Base-by-base conservation (phyloP, 1,140 invertebrate species). In the Calycopis cecrops region DNA sequence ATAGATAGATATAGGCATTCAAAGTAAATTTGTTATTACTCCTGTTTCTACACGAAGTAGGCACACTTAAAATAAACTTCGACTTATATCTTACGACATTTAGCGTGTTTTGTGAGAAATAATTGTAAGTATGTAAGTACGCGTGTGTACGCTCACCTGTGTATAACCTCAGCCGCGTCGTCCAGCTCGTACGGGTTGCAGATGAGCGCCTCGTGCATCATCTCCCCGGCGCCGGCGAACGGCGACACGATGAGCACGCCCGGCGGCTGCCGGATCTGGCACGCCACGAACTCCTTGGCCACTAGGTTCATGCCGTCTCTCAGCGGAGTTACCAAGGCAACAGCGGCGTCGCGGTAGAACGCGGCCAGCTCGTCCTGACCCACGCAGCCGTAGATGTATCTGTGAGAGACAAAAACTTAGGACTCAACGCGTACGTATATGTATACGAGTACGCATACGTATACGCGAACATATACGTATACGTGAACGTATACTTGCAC, bases 251-350 rank as follows among this genome's bases (percentile, higher is more conserved):
- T 95, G 4, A 98, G 79, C 0, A 98, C 96, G 7, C 96, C 96
- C 0, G 95, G 95, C 0, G 94, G 92, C 10, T 91, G 91, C 60
- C 96, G 95, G 8, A 96, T 96, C 81, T 97, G 96, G 73, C 96
- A 97, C 4, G 96, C 96, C 1, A 97, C 95, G 71, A 96, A 97
- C 79, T 98, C 96, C 81, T 98, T 97, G 4, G 96, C 96, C 0
- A 97, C 96, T 42, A 98, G 88, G 87, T 98, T 98, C 96, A 98
- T 98, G 44, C 96, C 96, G 76, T 97, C 96, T 42, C 96, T 87
- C 0, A 97, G 79, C 0, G 96, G 96, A 0, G 96, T 97, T 0
- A 97, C 95, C 12, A 97, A 79, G 14, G 94, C 95, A 0, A 98
- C 95, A 0, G 94, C 92, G 0, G 95, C 92, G 69, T 97, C 95